These are phyloP conservation scores for Apamea sordens DNA, from an alignment of 2,888 invertebrate genomes.

Conservation along the genomic window DNA sequence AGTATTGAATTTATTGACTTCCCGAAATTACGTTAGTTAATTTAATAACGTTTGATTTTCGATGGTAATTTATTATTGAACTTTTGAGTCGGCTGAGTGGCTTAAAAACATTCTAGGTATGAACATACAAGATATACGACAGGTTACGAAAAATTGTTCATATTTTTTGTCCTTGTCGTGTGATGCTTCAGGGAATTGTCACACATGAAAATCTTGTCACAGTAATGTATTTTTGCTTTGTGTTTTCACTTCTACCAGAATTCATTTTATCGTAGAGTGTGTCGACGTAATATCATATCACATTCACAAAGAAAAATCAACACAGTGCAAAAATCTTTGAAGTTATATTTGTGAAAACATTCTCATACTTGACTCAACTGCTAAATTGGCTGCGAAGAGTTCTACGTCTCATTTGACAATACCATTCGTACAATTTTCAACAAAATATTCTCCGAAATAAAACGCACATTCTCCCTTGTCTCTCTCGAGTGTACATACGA, in stretches of 20 bases:
- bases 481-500: background rate
- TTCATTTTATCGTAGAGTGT: conserved; percentile 1
- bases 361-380: background rate
- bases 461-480: background rate
- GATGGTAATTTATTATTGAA: background rate
- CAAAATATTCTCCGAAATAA: conserved; percentile 38
- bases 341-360: conserved; percentile 27
- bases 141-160: background rate
- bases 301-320: background rate
- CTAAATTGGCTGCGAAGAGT: conserved; percentile 37
- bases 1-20: background rate
- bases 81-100: too few species aligned
- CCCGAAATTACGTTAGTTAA: background rate
- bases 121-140: background rate
- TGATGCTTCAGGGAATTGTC: background rate
- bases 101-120: too few species aligned
- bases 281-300: background rate
- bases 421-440: background rate
- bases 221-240: background rate
- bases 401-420: conserved; percentile 24
- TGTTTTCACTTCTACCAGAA: background rate
- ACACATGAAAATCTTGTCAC: background rate
- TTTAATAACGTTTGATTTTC: background rate
- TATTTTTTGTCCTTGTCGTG: background rate
- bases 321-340: background rate